These are phyloP conservation scores for Physocephala rufipes DNA, from an alignment of 2,888 invertebrate species.

Conservation along the genomic window DNA sequence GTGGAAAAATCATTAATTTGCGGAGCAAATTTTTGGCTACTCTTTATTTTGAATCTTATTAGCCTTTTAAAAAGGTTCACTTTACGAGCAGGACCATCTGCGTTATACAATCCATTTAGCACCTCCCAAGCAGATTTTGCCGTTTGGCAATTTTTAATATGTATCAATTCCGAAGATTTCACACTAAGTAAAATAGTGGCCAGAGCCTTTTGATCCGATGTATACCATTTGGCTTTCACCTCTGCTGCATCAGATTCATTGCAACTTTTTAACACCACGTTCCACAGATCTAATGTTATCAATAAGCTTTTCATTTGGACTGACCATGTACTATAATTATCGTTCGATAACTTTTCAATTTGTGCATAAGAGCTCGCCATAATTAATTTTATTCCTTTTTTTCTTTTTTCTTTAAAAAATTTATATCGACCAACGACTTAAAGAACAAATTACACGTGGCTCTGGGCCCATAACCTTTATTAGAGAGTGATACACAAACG, in stretches of 20 bases:
- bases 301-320: slow-evolving; percentile 38
- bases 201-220: slow-evolving; percentile 33
- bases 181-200: slow-evolving; percentile 36
- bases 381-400: too few relatives aligned
- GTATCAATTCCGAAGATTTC: slow-evolving; percentile 36
- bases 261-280: slow-evolving; percentile 18
- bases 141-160: slow-evolving; percentile 36
- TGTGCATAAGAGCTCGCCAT: too few relatives aligned
- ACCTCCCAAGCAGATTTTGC: slow-evolving; percentile 36
- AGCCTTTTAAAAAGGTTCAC: slow-evolving; percentile 37
- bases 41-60: slow-evolving; percentile 31
- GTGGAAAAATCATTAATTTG: slow-evolving; percentile 27
- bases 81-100: slow-evolving; percentile 36
- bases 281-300: slow-evolving; percentile 36
- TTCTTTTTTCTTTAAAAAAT: too few relatives aligned
- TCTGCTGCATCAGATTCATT: neutral
- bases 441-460: too few relatives aligned
- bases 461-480: too few relatives aligned
- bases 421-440: too few relatives aligned
- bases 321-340: slow-evolving; percentile 36
- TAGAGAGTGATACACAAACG: too few relatives aligned
- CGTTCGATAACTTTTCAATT: slow-evolving; percentile 35
- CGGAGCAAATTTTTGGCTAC: slow-evolving; percentile 9
- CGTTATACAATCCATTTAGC: slow-evolving; percentile 32
- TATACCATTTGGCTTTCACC: neutral